Conservation (phyloP, 2,113 vertebrate genomes). For the Calonectris borealis region DNA sequence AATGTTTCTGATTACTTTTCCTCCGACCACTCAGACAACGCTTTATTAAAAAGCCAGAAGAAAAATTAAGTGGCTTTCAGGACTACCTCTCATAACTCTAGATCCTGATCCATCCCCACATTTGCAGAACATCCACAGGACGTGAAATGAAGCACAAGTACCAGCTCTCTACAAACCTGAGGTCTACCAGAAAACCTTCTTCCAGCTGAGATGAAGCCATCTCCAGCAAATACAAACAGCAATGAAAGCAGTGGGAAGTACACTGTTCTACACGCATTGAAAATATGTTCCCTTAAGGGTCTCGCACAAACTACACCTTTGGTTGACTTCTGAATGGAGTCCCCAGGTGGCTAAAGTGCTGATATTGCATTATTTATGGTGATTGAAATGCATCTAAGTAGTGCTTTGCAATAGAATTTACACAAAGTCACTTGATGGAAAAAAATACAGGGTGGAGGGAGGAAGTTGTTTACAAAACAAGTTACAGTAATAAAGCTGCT, state of each 20-base stretch:
- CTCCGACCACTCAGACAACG: neutral
- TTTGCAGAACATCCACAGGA: neutral
- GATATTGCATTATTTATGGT: conserved; percentile 80
- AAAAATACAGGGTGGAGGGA: conserved; percentile 36
- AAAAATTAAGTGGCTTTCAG: neutral
- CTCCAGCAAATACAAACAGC: neutral
- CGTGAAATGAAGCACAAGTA: neutral
- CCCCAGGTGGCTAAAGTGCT: conserved; percentile 73
- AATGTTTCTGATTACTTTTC: conserved; percentile 49
- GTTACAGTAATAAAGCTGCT: conserved; percentile 80
- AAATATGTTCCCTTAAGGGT: conserved; percentile 12
- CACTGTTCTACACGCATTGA: neutral
- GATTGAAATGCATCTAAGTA: conserved; percentile 62
- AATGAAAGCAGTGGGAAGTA: neutral
- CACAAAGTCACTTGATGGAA: conserved; percentile 68
- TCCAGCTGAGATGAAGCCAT: neutral
- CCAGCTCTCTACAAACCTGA: neutral
- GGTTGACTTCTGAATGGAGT: conserved; percentile 47
- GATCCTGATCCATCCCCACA: neutral
- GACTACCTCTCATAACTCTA: neutral
- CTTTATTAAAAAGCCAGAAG: neutral
- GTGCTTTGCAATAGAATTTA: conserved; percentile 67
- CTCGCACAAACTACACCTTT: conserved; percentile 43
- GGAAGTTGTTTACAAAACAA: conserved; percentile 71
- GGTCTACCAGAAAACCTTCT: neutral